phyloP scores from a whole-genome alignment of 2,113 vertebrate species.

The Pogonocichla stellata region DNA sequence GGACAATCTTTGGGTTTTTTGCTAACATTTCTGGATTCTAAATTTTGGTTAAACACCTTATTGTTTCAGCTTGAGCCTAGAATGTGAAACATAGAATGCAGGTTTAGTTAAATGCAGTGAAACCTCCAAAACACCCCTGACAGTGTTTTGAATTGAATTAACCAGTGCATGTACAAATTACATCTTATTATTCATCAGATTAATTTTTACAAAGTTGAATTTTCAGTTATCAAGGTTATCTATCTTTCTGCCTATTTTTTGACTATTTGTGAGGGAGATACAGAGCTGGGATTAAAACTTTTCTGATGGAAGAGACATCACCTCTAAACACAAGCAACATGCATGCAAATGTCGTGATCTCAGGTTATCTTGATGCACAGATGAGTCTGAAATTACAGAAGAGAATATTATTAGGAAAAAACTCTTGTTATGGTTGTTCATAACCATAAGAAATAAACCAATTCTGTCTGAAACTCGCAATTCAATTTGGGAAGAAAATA shows the following conservation, averaged over 20 bases:
- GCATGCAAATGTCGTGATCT: background rate
- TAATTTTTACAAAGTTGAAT: conserved; percentile 46
- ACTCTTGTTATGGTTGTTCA: background rate
- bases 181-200: conserved; percentile 41
- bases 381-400: background rate
- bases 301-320: background rate
- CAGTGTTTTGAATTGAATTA: conserved; percentile 30
- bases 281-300: background rate
- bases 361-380: background rate
- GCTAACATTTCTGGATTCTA: background rate
- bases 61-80: background rate
- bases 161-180: conserved; percentile 26
- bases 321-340: background rate
- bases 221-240: conserved; percentile 45
- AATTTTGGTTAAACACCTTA: background rate
- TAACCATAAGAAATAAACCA: background rate
- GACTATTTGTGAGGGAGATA: background rate
- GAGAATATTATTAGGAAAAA: background rate
- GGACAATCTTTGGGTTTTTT: background rate
- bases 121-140: background rate
- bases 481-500: background rate
- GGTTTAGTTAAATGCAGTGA: background rate
- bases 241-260: background rate
- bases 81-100: conserved; percentile 7
- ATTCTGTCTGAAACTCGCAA: background rate